Evolutionary conservation across 2,113 vertebrate genomes (phyloP), one percentile per base, ranked within the genome.

Genomic region (Synchiropus splendidus): DNA sequence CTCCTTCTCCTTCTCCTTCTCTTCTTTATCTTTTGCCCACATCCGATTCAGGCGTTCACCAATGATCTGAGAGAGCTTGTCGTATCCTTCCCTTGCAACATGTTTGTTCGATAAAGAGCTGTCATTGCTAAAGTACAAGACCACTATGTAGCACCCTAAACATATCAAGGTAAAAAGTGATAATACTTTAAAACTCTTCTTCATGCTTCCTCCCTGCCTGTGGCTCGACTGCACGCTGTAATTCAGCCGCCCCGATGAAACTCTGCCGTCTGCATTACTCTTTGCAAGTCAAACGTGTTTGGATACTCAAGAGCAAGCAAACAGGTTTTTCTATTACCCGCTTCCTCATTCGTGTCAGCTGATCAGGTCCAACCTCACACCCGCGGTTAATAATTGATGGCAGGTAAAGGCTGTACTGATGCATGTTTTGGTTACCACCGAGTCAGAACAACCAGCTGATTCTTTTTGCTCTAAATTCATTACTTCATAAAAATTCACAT

Each of bases 271-370:
- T 36, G 41, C 14, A 27, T 52, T 4, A 33, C 15, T 38, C 42
- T 66, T 58, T 61, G 38, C 45, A 42, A 66, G 44, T 55, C 59
- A 65, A 47, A 69, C 1, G 11, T 42, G 12, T 18, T 2, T 12
- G 4, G 10, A 18, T 18, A 30, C 6, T 48, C 6, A 37, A 10
- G 15, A 51, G 41, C 37, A 1, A 21, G 45, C 36, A 14, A 31
- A 42, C 54, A 31, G 38, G 57, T 72, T 76, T 70, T 47, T 9
- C 2, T 16, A 13, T 34, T n/a, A 6, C 4, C 14, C 0, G 16
- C 70, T 72, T 65, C 65, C 65, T 61, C 48, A 30, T 57, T 50
- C 13, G 17, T 1, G 39, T 18, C 21, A 55, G 14, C 16, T 15
- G 31, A 31, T 41, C 12, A 44, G 48, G 42, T 13, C 2, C n/a